These are phyloP conservation scores for Baccha elongata DNA, from an alignment of 2,888 invertebrate species.

Conservation along the genomic window DNA sequence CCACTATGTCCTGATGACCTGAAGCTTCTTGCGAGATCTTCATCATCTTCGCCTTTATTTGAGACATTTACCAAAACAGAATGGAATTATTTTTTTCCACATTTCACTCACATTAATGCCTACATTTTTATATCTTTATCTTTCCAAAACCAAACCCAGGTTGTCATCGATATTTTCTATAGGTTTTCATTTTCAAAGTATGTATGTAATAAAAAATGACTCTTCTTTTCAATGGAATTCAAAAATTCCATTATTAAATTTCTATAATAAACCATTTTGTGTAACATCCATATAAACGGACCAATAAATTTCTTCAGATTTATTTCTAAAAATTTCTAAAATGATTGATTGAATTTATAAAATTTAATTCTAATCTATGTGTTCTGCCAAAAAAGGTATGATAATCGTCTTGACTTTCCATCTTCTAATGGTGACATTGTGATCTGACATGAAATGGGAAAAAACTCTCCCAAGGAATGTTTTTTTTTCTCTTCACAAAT, in stretches of 20 bases:
- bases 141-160: slow-evolving; percentile 7
- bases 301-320: background rate
- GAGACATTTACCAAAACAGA: too few species aligned
- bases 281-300: background rate
- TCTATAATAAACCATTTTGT: slow-evolving; percentile 20
- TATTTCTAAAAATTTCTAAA: slow-evolving; percentile 46
- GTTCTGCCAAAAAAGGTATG: slow-evolving; percentile 51
- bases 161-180: background rate
- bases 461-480: slow-evolving; percentile 24
- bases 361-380: slow-evolving; percentile 63
- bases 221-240: slow-evolving; percentile 31
- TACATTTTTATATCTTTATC: slow-evolving; percentile 27
- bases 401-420: slow-evolving; percentile 58
- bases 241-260: slow-evolving; percentile 16
- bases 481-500: slow-evolving; percentile 29
- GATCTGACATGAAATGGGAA: background rate
- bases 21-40: too few species aligned
- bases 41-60: too few species aligned
- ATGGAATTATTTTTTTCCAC: background rate
- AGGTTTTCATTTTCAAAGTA: slow-evolving; percentile 22
- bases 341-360: slow-evolving; percentile 61
- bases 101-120: slow-evolving; percentile 10
- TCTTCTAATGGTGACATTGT: slow-evolving; percentile 18
- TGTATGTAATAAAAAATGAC: slow-evolving; percentile 24
- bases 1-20: too few species aligned